Conservation (phyloP, 1,140 invertebrate genomes). For the Mya arenaria region DNA sequence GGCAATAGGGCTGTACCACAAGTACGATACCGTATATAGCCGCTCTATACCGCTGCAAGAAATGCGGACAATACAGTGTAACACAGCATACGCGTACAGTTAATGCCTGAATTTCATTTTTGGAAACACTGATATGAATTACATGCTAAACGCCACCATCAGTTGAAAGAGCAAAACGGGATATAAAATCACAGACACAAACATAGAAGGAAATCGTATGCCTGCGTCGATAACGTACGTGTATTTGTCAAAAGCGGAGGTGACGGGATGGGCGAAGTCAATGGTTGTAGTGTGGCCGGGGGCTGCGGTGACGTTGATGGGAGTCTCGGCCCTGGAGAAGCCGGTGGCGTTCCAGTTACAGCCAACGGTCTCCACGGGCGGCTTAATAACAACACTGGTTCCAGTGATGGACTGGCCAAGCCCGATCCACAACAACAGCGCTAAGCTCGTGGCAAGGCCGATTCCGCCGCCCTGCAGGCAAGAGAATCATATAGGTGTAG, state of each 20-base stretch:
- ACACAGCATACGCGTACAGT: too few species aligned
- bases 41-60: slow-evolving; percentile 48
- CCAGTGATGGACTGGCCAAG: slow-evolving; percentile 89
- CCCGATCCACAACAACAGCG: slow-evolving; percentile 89
- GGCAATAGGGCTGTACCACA: slow-evolving; percentile 91
- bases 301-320: background rate
- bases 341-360: slow-evolving; percentile 65
- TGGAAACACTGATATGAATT: too few species aligned
- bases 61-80: too few species aligned
- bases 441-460: slow-evolving; percentile 82
- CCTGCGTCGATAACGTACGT: slow-evolving; percentile 24
- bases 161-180: too few species aligned
- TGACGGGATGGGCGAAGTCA: background rate
- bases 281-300: background rate
- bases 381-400: slow-evolving; percentile 81
- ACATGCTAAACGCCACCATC: too few species aligned
- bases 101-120: too few species aligned
- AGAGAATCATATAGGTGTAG: background rate
- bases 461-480: slow-evolving; percentile 34
- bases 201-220: background rate
- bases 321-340: too few species aligned
- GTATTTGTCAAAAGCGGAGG: slow-evolving; percentile 33
- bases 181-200: too few species aligned
- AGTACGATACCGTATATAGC: slow-evolving; percentile 90
- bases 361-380: slow-evolving; percentile 80